Base-by-base conservation (phyloP, 2,113 vertebrate species). In the Mormoops blainvillei region DNA sequence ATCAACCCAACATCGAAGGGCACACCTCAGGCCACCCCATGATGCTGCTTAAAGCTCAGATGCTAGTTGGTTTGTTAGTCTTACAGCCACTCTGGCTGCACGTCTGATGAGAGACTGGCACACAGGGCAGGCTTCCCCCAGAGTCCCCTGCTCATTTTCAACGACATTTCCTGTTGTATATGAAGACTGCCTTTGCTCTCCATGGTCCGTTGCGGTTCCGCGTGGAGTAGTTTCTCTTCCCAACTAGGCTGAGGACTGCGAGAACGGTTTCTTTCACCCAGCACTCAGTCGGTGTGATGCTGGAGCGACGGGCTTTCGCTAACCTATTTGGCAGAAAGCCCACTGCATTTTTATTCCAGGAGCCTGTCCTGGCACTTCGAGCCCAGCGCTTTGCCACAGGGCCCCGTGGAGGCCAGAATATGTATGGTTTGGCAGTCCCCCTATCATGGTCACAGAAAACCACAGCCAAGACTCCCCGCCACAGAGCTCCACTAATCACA, bases 81-180 rank as follows among this genome's bases (percentile, higher is more conserved):
- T 65, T 6, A 4, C 0, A 63, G 74, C 33, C 68, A n/a, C n/a
- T 38, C 52, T 3, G n/a, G 45, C 5, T 58, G 38, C 4, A 5
- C 38, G 43, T 78, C 16, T n/a, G 63, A 20, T 22, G 41, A 48
- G 50, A 90, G 33, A 31, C 16, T 19, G 28, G 19, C 74, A 54
- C 0, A 0, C 1, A 16, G 4, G 13, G 3, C 2, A 19, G 58
- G 14, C 13, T 52, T 18, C 70, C 43, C 19, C 26, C 36, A 20
- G 16, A 63, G 38, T 2, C 24, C 77, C 63, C 45, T 5, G 80
- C 33, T 83, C 85, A 7, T 24, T 70, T 56, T 16, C 16, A 31
- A 26, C 28, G 20, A 6, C 4, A 5, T 48, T 54, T 58, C 28
- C 71, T 68, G 19, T 18, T 2, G 22, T 26, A n/a, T 6, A 3